Evolutionary conservation across 2,113 vertebrate species (phyloP).

Genomic region (Falcunculus frontatus): DNA sequence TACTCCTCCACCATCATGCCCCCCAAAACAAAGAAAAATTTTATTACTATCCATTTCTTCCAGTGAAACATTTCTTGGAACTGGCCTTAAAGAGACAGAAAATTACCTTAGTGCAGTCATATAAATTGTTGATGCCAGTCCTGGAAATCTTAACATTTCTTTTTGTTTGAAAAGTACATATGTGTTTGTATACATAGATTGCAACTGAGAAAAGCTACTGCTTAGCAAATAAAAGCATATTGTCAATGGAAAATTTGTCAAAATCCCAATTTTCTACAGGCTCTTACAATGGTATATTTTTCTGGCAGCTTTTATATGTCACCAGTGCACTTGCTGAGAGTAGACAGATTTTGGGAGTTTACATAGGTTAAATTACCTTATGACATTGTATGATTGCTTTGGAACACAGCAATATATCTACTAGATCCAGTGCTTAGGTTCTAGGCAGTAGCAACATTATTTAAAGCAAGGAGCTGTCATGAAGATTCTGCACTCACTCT

Average conservation of each 20-base stretch:
- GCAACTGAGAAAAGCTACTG: neutral
- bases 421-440: neutral
- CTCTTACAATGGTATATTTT: neutral
- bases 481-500: neutral
- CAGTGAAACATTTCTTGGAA: neutral
- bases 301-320: neutral
- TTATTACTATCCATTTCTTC: neutral
- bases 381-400: neutral
- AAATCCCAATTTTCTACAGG: neutral
- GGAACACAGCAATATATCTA: neutral
- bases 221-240: constrained; percentile 4
- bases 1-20: neutral
- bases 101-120: neutral
- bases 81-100: neutral
- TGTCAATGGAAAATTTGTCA: neutral
- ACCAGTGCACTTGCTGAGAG: neutral
- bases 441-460: neutral
- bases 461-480: neutral
- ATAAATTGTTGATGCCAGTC: neutral
- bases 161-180: neutral
- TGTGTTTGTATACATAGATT: neutral
- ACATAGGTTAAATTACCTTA: constrained; percentile 17
- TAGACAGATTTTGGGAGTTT: neutral
- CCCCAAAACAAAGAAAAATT: neutral
- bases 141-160: neutral